Percentiles rank a stretch among this genome's conserved stretches.
These are phyloP conservation scores for Epinephelus malabaricus DNA, from an alignment of 2,797 vertebrate species.

Conservation along the genomic window DNA sequence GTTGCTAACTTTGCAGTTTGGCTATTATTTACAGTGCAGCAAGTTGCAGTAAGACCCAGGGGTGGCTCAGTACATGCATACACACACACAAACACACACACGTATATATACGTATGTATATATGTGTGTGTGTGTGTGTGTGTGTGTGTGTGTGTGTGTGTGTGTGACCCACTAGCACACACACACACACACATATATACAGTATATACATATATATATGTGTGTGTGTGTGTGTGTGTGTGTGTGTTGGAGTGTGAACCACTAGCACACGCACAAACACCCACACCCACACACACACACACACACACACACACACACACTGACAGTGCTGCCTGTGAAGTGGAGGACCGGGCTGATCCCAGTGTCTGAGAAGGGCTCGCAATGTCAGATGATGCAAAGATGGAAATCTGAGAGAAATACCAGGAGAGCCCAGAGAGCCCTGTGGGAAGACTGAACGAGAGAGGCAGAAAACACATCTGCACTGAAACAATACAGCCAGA, in stretches of 20 bases:
- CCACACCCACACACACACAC: conserved; percentile 13
- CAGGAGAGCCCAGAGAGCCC: conserved; percentile 32
- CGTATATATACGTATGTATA: no score
- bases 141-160: no score
- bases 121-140: no score
- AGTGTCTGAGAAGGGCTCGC: conserved; percentile 51
- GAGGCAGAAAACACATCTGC: not conserved
- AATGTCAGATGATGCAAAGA: conserved; percentile 78
- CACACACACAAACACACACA: no score
- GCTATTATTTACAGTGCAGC: not conserved
- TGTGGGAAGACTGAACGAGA: conserved; percentile 17
- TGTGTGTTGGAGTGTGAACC: not conserved
- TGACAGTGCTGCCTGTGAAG: conserved; percentile 36
- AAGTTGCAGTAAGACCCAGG: conserved; percentile 1
- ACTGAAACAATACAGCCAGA: conserved; percentile 2
- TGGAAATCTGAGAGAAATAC: conserved; percentile 69
- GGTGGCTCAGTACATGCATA: not conserved
- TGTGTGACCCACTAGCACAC: no score
- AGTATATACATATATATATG: no score
- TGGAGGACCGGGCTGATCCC: conserved; percentile 48
- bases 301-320: conserved; percentile 6
- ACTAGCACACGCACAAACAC: not conserved
- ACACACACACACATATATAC: no score
- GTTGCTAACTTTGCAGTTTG: conserved; percentile 8
- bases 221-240: not conserved